These are phyloP conservation scores for Mus pahari DNA, from an alignment of 2,113 vertebrate species.

Conservation along the genomic window DNA sequence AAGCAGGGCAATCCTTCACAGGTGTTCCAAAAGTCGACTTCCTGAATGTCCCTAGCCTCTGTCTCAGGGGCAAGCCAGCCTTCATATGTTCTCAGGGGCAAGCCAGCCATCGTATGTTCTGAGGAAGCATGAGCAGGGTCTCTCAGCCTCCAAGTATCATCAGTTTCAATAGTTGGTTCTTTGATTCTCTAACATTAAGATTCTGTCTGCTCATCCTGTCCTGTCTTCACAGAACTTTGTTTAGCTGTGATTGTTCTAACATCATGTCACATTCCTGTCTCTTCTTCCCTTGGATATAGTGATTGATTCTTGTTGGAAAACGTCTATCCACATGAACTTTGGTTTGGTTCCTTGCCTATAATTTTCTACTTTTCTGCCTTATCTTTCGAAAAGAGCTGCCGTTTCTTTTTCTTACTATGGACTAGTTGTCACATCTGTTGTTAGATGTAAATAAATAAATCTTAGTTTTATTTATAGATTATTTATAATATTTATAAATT, in stretches of 20 bases:
- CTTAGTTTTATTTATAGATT: background rate
- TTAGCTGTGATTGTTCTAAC: background rate
- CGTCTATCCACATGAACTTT: fast-evolving
- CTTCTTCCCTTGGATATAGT: background rate
- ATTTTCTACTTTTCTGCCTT: background rate
- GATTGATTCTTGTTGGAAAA: background rate
- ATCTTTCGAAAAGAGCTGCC: background rate
- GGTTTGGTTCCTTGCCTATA: background rate
- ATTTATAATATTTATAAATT: background rate
- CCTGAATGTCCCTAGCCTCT: background rate
- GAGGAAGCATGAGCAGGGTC: too few relatives aligned
- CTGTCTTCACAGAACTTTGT: background rate
- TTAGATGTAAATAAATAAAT: background rate
- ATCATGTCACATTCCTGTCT: background rate
- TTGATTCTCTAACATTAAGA: background rate
- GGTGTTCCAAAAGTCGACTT: too few relatives aligned
- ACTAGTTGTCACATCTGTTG: background rate
- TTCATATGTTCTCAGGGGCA: background rate
- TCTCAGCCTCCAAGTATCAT: background rate
- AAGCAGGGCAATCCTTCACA: background rate
- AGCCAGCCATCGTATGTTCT: background rate
- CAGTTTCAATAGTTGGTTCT: background rate
- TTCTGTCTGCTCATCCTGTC: background rate
- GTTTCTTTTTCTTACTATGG: background rate
- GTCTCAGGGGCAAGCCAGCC: background rate